Evolutionary conservation across 2,113 vertebrate genomes (phyloP).

Genomic region (Nettapus auritus): DNA sequence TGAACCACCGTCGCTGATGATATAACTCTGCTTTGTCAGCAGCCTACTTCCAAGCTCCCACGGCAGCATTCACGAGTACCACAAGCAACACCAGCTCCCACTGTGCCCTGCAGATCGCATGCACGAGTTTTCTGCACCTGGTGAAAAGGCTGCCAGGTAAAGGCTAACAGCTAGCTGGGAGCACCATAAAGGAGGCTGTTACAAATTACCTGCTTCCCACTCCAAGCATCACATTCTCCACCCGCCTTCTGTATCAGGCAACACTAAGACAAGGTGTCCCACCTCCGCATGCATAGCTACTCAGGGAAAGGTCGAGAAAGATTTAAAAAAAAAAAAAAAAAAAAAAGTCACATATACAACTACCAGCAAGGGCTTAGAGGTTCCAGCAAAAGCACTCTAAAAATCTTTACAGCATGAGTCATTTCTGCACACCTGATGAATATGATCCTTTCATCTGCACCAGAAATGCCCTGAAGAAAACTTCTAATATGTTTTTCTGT

Average conservation of each 20-base stretch:
- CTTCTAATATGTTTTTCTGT: not conserved
- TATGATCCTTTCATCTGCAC: not conserved
- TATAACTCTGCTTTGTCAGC: not conserved
- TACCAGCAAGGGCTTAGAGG: not conserved
- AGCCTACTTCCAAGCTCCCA: not conserved
- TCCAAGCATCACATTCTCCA: not conserved
- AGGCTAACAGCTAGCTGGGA: not conserved
- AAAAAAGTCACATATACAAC: not conserved
- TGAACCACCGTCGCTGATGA: not conserved
- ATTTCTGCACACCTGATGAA: not conserved
- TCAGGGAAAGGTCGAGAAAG: not conserved
- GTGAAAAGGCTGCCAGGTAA: not conserved
- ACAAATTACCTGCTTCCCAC: not conserved
- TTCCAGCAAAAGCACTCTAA: not conserved
- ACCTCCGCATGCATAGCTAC: not conserved
- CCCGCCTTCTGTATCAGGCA: not conserved
- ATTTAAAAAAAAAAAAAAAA: not conserved
- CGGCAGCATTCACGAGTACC: not conserved
- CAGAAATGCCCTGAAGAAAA: not conserved
- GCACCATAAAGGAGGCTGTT: accelerated
- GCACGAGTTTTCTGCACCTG: not conserved
- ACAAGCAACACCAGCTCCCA: not conserved
- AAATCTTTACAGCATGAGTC: not conserved
- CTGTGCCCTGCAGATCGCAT: not conserved
- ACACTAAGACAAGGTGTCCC: not conserved